These are phyloP conservation scores for human DNA, from an alignment of 2,113 vertebrate genomes.

Conservation along the genomic window DNA sequence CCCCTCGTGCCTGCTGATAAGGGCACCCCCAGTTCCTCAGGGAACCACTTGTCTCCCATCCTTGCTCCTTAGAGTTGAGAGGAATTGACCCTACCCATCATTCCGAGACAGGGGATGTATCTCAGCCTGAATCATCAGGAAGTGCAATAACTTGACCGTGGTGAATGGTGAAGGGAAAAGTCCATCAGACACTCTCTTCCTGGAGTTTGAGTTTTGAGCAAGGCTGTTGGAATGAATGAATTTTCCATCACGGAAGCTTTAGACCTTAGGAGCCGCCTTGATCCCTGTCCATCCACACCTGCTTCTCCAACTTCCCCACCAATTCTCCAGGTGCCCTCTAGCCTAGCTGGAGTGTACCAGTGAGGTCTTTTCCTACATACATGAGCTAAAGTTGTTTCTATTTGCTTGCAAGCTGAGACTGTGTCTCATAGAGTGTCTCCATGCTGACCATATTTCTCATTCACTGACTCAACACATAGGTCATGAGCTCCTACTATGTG, in stretches of 20 bases:
- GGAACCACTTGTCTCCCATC: fast-evolving
- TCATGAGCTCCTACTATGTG: fast-evolving
- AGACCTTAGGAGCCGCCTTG: fast-evolving
- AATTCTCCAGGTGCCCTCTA: neutral
- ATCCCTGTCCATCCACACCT: fast-evolving
- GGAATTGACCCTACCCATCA: fast-evolving
- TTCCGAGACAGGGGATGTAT: fast-evolving
- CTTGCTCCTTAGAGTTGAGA: fast-evolving
- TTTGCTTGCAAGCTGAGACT: neutral
- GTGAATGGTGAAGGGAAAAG: fast-evolving
- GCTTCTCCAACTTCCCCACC: neutral
- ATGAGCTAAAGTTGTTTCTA: neutral
- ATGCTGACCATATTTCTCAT: fast-evolving
- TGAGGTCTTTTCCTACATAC: fast-evolving
- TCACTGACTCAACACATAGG: fast-evolving
- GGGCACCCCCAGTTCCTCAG: fast-evolving
- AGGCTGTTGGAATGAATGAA: neutral
- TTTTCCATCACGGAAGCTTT: too few relatives aligned
- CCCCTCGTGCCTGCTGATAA: fast-evolving
- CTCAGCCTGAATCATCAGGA: neutral
- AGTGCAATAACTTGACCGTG: fast-evolving
- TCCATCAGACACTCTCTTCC: fast-evolving
- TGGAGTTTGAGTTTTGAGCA: neutral
- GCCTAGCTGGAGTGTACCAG: neutral
- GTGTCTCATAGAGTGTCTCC: fast-evolving